Base-by-base conservation (phyloP, 2,113 vertebrate genomes). In the Speoplatyrhinus poulsoni region DNA sequence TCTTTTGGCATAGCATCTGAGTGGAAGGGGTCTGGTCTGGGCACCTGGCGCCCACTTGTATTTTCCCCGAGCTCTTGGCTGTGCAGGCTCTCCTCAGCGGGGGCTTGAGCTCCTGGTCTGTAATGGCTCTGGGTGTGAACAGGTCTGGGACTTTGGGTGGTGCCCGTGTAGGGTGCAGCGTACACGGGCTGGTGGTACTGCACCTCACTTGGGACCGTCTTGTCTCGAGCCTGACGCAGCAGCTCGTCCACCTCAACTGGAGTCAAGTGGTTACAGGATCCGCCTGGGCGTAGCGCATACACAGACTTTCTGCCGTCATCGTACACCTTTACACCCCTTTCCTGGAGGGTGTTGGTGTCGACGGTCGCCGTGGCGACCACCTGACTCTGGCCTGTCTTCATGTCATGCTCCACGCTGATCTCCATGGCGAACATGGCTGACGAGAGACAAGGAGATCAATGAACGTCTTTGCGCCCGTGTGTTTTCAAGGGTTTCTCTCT, bases 341-440 rank as follows among this genome's bases (percentile, higher is more conserved):
- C 88, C 75, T 90, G 89, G 60, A 95, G 89, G 55, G 92, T 90
- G 52, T 95, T 91, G 2, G 96, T 91, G 1, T 90, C 93, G 77
- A 99, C 82, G 12, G 94, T 92, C 49, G 94, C 92, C n/a, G 94
- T 93, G 16, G 96, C 96, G 26, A 99, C 86, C n/a, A 99, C 95
- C 9, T 94, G 94, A 62, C 91, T 95, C 85, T 93, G 93, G 10
- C 97, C 98, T 3, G 96, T 98, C 81, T 92, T 95, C 77, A 91
- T 89, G 77, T 99, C 94, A 75, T 92, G 95, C 87, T 98, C 92
- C 63, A 99, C 97, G 82, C 92, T 96, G 76, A 99, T 98, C 92
- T 98, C 95, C 94, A 99, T 95, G 5, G 95, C 95, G 85, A 97
- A 96, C 53, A 95, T 86, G 32, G 96, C 97, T 99, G 91, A 88